Conservation (phyloP, 2,797 vertebrate species). For the Dryobates pubescens region DNA sequence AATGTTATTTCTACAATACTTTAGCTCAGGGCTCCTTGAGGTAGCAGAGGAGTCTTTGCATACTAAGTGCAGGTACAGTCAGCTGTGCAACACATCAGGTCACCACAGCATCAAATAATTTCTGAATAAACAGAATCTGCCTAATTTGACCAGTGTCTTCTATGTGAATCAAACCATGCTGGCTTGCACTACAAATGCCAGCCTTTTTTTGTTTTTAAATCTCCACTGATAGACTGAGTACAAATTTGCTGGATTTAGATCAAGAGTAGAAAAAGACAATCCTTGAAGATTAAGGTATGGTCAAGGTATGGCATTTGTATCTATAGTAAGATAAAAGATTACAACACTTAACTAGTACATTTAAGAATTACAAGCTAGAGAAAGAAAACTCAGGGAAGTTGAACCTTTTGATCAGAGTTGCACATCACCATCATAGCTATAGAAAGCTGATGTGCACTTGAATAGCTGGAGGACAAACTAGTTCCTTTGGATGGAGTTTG, state of each 20-base stretch:
- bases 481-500: slow-evolving; percentile 29
- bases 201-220: not conserved
- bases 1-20: slow-evolving; percentile 31
- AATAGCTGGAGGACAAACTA: slow-evolving; percentile 5
- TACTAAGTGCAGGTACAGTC: not conserved
- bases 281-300: not conserved
- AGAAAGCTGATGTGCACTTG: not conserved
- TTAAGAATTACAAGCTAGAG: not conserved
- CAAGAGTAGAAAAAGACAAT: not conserved
- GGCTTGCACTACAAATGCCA: not conserved
- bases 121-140: not conserved
- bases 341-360: not conserved
- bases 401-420: not conserved
- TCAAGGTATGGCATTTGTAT: not conserved
- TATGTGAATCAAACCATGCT: not conserved
- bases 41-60: not conserved
- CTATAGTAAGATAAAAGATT: not conserved
- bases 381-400: not conserved
- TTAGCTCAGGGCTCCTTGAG: slow-evolving; percentile 16
- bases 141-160: not conserved
- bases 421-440: not conserved
- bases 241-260: not conserved
- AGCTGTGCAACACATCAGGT: not conserved
- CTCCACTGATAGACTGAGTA: not conserved
- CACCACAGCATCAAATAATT: not conserved